Evolutionary conservation across 2,797 vertebrate genomes (phyloP), one percentile per base, ranked within the genome.

Genomic region (Calcarius lapponicus): DNA sequence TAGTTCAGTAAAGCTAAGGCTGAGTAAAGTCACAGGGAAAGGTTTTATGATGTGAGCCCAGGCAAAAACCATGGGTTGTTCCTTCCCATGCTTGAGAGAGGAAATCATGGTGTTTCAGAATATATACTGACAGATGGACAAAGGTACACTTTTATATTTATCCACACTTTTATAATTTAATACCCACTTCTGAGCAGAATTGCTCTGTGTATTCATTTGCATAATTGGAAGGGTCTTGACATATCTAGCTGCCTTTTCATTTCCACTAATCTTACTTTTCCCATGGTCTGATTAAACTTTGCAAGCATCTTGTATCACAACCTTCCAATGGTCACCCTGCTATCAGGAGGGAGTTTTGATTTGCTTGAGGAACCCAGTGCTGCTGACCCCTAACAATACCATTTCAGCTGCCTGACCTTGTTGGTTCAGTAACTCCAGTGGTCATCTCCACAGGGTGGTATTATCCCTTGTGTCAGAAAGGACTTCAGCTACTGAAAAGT

Each of bases 61-160:
- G 67, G 36, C 60, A 91, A 76, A 51, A 95, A 64, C 62, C 26
- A 71, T 1, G 19, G 56, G 47, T 58, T 93, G 31, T 43, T 88
- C 34, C 54, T 92, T 85, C 86, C 24, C 67, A 43, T 32, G 78
- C 28, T 43, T 80, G 26, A 80, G 29, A 85, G 57, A 74, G 54
- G 69, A 66, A 88, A 85, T 85, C 78, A 88, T 65, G 74, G 57
- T 88, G 65, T 93, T 94, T 93, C 83, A 87, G 75, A 72, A 72
- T 72, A 80, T 69, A 88, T 9, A 34, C 47, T 74, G 93, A 91
- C 94, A 93, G 80, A 90, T 57, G 62, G 57, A 93, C 78, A 95
- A 96, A 93, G 80, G 79, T 93, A 83, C 38, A 54, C 40, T 91
- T 96, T 92, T 65, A 38, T 92, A 93, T 94, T 95, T 94, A 92